phyloP scores from a whole-genome alignment of 2,888 invertebrate species.

The Nemotelus nigrinus region DNA sequence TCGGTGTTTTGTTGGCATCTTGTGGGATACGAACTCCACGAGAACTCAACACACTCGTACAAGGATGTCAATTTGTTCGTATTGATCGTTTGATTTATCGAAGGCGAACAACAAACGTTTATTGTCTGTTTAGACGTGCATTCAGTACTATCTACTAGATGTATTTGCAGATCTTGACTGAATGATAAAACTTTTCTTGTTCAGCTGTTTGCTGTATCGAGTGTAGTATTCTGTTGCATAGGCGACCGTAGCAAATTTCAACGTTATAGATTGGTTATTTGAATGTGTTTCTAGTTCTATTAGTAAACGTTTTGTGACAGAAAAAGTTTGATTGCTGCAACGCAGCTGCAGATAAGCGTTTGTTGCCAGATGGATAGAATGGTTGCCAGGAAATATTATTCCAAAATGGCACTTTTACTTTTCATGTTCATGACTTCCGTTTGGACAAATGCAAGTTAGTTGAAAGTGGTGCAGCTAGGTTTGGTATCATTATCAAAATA shows the following conservation, averaged over 20 bases:
- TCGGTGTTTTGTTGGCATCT: constrained; percentile 26
- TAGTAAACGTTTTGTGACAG: background rate
- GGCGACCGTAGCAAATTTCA: background rate
- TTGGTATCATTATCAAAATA: too few relatives aligned
- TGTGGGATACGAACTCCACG: background rate
- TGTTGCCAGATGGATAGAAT: too few relatives aligned
- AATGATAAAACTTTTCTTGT: constrained; percentile 34
- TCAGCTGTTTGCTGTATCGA: background rate
- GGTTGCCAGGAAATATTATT: too few relatives aligned
- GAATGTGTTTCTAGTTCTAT: constrained; percentile 26
- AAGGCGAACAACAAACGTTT: constrained; percentile 41
- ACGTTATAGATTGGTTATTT: constrained; percentile 14
- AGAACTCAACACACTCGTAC: background rate
- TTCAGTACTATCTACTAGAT: constrained; percentile 31
- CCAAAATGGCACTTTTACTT: background rate
- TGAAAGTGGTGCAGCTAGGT: too few relatives aligned
- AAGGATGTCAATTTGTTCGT: constrained; percentile 48
- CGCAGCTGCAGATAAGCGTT: too few relatives aligned
- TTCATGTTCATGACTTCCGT: background rate
- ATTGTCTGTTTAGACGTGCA: constrained; percentile 31
- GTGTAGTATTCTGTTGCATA: background rate
- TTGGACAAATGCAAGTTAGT: too few relatives aligned
- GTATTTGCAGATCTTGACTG: constrained; percentile 14
- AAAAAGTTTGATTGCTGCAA: too few relatives aligned
- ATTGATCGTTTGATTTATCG: constrained; percentile 48